Conservation (phyloP, 2,113 vertebrate species). For the Opisthocomus hoazin region DNA sequence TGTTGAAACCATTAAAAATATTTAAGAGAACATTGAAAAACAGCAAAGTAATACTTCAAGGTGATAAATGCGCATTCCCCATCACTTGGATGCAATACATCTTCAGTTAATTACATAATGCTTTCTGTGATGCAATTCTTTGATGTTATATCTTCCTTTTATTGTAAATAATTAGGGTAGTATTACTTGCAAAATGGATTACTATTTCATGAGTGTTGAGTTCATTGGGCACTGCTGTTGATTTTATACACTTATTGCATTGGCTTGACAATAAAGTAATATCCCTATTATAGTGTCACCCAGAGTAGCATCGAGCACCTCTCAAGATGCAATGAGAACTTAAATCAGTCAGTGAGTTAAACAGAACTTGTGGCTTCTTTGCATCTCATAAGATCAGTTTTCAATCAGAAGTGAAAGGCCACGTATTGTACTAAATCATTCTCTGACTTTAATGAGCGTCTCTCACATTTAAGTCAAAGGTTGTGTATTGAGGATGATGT, state of each 20-base stretch:
- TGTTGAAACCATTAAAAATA: background rate
- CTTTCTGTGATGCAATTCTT: background rate
- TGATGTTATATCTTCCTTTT: background rate
- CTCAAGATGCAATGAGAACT: background rate
- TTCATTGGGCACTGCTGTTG: background rate
- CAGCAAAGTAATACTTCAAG: background rate
- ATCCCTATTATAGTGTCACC: background rate
- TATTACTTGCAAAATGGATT: background rate
- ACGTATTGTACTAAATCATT: background rate
- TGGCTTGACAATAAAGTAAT: background rate
- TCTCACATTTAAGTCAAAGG: background rate
- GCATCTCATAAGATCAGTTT: background rate
- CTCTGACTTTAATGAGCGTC: background rate
- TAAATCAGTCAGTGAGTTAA: background rate
- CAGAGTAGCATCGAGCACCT: background rate
- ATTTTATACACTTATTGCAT: background rate
- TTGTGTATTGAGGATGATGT: background rate
- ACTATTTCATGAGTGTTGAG: background rate
- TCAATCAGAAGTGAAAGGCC: background rate
- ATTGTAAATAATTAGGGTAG: background rate
- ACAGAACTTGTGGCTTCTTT: background rate
- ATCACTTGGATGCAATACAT: background rate
- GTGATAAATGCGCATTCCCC: background rate
- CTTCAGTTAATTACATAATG: background rate
- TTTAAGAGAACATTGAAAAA: background rate